A percentile compares a stretch with the other conserved stretches of the same genome.
Evolutionary conservation across 2,113 vertebrate species (phyloP).

Genomic region (Peromyscus leucopus): DNA sequence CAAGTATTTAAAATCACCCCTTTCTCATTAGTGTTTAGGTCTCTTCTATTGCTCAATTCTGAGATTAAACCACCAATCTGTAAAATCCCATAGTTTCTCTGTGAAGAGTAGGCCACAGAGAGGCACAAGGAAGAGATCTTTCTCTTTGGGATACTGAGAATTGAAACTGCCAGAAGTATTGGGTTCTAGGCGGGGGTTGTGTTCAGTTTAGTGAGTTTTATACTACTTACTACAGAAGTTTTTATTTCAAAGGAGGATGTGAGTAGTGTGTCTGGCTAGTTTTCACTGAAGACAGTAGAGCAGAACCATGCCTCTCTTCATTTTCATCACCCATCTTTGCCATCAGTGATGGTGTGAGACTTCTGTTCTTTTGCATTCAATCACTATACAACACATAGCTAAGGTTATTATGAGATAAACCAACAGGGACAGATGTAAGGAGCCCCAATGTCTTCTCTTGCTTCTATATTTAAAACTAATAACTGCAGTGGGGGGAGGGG

Average conservation of each 20-base stretch:
- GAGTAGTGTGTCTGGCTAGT: not conserved
- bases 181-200: not conserved
- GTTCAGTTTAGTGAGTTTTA: not conserved
- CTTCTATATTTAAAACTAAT: conserved; percentile 17
- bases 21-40: not conserved
- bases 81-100: not conserved
- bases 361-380: not conserved
- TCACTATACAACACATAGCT: not conserved
- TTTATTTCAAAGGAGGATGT: not conserved
- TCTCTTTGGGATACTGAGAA: not conserved
- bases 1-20: not conserved
- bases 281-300: not conserved
- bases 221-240: not conserved
- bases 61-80: not conserved
- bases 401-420: not conserved
- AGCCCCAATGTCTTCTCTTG: not conserved
- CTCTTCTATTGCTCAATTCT: not conserved
- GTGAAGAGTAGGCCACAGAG: not conserved
- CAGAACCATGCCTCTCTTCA: not conserved
- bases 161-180: not conserved
- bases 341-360: not conserved
- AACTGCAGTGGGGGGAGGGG: not conserved
- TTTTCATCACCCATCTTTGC: not conserved
- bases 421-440: not conserved
- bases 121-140: not conserved